Evolutionary conservation across 2,888 invertebrate species (phyloP).

Genomic region (Prosopocoilus inquinatus): DNA sequence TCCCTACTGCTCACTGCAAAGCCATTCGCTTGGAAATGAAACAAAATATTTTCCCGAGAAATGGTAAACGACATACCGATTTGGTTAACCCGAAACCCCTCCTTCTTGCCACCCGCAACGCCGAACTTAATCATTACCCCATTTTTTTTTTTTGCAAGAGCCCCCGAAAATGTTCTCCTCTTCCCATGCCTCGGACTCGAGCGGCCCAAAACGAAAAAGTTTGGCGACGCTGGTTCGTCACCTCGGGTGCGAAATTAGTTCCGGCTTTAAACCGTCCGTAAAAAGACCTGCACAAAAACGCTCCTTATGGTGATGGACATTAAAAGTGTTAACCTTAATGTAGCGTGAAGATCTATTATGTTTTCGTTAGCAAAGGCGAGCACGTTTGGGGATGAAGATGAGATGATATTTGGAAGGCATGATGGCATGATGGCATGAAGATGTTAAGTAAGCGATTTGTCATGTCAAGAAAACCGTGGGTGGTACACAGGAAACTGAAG

Average conservation of each 20-base stretch:
- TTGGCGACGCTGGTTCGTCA: slow-evolving; percentile 4
- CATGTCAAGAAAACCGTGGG: slow-evolving; percentile 47
- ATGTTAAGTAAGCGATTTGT: slow-evolving; percentile 45
- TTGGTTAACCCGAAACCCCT: slow-evolving; percentile 13
- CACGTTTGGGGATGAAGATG: slow-evolving; percentile 1
- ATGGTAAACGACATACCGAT: slow-evolving; percentile 17
- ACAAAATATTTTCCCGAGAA: slow-evolving; percentile 16
- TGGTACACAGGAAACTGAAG: slow-evolving; percentile 44
- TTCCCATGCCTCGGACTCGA: slow-evolving; percentile 5
- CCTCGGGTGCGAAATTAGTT: slow-evolving; percentile 11
- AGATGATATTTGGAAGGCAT: slow-evolving; percentile 19
- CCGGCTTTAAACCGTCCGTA: slow-evolving; percentile 12
- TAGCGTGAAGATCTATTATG: slow-evolving; percentile 34
- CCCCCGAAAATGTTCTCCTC: slow-evolving; percentile 2
- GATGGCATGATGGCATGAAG: too few species aligned
- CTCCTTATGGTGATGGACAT: slow-evolving; percentile 18
- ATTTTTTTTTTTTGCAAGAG: slow-evolving; percentile 5
- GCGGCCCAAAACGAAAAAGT: not conserved
- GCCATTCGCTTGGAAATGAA: too few species aligned
- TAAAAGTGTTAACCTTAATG: slow-evolving; percentile 32
- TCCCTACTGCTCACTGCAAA: too few species aligned
- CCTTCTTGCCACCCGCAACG: slow-evolving; percentile 15
- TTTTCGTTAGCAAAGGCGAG: slow-evolving; percentile 4
- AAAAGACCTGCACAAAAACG: slow-evolving; percentile 10
- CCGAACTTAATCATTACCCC: slow-evolving; percentile 5